Evolutionary conservation across 2,113 vertebrate species (phyloP).

Genomic region (Cathartes aura): DNA sequence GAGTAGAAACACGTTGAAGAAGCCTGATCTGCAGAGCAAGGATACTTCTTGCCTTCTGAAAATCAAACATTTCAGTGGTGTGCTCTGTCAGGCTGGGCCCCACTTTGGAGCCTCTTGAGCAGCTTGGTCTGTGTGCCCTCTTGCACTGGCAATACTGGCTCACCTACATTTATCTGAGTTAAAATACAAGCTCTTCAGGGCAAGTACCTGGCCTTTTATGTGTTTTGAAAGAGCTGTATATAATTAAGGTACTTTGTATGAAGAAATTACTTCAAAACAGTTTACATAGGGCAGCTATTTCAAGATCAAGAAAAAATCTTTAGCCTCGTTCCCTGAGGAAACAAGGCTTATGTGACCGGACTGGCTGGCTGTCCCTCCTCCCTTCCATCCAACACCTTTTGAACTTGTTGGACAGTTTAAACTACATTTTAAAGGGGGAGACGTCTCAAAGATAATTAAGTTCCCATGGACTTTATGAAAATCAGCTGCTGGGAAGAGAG

Average conservation of each 20-base stretch:
- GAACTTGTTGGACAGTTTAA: conserved; percentile 55
- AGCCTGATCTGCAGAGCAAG: not conserved
- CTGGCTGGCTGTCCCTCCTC: conserved; percentile 55
- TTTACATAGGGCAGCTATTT: conserved; percentile 66
- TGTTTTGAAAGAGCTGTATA: conserved; percentile 59
- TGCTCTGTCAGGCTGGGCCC: not conserved
- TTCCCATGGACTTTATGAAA: conserved; percentile 67
- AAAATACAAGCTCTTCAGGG: conserved; percentile 67
- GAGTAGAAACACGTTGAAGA: not conserved
- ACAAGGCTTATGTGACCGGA: conserved; percentile 45
- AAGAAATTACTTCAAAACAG: conserved; percentile 67
- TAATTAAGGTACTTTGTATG: conserved; percentile 68
- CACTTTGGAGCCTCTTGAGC: not conserved
- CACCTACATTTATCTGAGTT: conserved; percentile 56
- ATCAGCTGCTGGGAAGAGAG: conserved; percentile 48
- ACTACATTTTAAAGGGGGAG: conserved; percentile 52
- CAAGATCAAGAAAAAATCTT: conserved; percentile 68
- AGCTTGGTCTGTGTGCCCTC: not conserved
- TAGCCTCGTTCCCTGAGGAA: conserved; percentile 47
- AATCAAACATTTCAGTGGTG: not conserved
- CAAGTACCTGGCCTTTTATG: conserved; percentile 59
- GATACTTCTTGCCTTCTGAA: not conserved
- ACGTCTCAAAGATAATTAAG: conserved; percentile 56
- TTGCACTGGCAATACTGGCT: conserved; percentile 58
- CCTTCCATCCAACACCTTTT: conserved; percentile 51